A percentile compares a stretch with the other conserved stretches of the same genome.
Evolutionary conservation across 2,888 invertebrate genomes (phyloP).

Genomic region (Nesidiocoris tenuis): DNA sequence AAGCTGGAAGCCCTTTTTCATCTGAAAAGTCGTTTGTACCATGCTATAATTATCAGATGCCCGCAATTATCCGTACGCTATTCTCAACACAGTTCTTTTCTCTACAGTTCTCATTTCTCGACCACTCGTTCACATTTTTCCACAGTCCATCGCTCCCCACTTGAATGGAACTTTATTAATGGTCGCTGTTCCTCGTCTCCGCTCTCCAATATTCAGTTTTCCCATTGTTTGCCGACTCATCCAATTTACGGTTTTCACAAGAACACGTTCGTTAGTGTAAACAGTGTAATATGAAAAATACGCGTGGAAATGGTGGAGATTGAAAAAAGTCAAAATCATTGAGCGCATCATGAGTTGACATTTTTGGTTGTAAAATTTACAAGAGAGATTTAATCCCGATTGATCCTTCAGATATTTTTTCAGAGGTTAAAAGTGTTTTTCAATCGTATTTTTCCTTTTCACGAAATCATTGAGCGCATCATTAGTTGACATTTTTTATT

Average conservation of each 20-base stretch:
- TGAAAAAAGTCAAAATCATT: too few relatives aligned
- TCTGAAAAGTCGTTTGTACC: constrained; percentile 11
- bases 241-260: constrained; percentile 31
- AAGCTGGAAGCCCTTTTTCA: neutral
- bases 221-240: constrained; percentile 23
- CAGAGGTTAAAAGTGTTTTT: too few relatives aligned
- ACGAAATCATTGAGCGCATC: too few relatives aligned
- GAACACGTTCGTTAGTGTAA: constrained; percentile 29
- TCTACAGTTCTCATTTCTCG: neutral
- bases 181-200: neutral
- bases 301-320: too few relatives aligned
- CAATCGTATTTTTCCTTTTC: too few relatives aligned
- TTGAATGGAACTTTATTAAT: constrained; percentile 19
- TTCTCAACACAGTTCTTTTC: constrained; percentile 12
- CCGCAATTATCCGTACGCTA: constrained; percentile 26
- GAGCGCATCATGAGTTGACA: too few relatives aligned
- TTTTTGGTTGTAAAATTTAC: too few relatives aligned
- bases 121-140: neutral
- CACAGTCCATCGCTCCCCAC: neutral
- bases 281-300: neutral
- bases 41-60: constrained; percentile 7
- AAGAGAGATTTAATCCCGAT: too few relatives aligned
- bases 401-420: too few relatives aligned
- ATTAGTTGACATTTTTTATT: too few relatives aligned
- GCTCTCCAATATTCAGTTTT: constrained; percentile 35